A percentile compares a stretch with the other conserved stretches of the same genome.
These are phyloP conservation scores for Epinephelus fuscoguttatus DNA, from an alignment of 2,113 vertebrate species.

Conservation along the genomic window DNA sequence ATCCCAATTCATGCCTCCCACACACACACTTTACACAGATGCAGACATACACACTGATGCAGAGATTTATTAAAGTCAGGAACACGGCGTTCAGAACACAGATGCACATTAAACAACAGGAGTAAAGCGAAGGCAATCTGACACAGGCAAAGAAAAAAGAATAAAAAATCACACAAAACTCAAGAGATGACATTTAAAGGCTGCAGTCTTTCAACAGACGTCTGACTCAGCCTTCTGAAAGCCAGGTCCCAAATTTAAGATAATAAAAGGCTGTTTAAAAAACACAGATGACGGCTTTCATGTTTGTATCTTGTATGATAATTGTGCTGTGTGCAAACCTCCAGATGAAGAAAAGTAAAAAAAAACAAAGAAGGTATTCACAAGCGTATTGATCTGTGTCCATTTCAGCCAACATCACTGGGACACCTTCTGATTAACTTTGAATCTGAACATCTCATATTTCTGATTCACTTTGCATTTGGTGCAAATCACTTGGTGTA, in stretches of 20 bases:
- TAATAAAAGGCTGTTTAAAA: neutral
- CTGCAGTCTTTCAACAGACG: neutral
- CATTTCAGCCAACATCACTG: neutral
- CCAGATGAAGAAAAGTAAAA: neutral
- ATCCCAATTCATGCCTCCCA: neutral
- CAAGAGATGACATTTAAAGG: neutral
- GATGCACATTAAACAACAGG: slow-evolving; percentile 4
- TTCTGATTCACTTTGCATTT: slow-evolving; percentile 55
- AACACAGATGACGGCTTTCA: neutral
- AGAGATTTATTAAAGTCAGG: neutral
- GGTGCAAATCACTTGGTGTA: slow-evolving; percentile 34
- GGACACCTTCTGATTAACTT: slow-evolving; percentile 34
- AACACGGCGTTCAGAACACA: neutral
- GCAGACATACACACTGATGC: neutral
- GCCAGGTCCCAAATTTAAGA: neutral
- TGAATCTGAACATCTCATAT: slow-evolving; percentile 19
- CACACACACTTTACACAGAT: neutral
- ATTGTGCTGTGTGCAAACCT: neutral
- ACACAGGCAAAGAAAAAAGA: neutral
- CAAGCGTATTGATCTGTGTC: neutral
- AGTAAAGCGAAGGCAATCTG: neutral
- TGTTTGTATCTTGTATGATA: neutral
- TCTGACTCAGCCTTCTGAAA: neutral
- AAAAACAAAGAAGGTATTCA: neutral
- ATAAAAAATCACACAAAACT: neutral